Conservation (phyloP, 1,140 invertebrate genomes). For the Drosophila pseudoananassae region DNA sequence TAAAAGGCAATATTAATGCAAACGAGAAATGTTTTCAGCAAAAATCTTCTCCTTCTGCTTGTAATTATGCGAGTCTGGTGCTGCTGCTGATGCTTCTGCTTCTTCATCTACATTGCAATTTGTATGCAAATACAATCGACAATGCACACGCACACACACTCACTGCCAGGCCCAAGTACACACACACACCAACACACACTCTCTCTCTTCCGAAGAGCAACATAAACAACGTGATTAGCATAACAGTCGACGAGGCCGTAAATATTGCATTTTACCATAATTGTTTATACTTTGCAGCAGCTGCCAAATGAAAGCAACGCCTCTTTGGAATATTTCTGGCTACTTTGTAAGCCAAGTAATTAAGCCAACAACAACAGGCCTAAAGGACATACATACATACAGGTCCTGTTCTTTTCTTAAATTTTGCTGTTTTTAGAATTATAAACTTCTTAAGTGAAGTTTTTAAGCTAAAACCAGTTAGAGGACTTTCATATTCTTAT, state of each 20-base stretch:
- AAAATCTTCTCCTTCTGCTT: conserved; percentile 48
- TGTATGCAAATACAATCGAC: conserved; percentile 80
- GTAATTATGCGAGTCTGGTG: conserved; percentile 68
- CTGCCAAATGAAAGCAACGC: conserved; percentile 57
- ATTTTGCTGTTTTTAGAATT: no score
- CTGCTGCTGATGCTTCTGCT: conserved; percentile 49
- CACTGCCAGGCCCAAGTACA: conserved; percentile 25
- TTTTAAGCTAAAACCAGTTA: no score
- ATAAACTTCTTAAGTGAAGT: no score
- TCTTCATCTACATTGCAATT: conserved; percentile 78
- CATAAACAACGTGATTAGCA: conserved; percentile 69
- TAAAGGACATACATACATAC: conserved; percentile 24
- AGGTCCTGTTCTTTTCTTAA: neutral
- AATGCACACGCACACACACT: conserved; percentile 43
- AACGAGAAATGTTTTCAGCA: conserved; percentile 29
- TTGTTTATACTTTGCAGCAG: conserved; percentile 76
- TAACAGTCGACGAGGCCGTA: conserved; percentile 72
- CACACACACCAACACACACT: conserved; percentile 1
- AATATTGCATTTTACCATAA: conserved; percentile 82
- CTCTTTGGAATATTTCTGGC: conserved; percentile 36
- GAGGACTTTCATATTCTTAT: no score
- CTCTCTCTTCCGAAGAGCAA: neutral
- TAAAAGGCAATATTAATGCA: conserved; percentile 16
- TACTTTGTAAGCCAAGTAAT: conserved; percentile 52
- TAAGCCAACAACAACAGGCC: conserved; percentile 33